Evolutionary conservation across 30 jellyfish, hydroid and myxozoan genomes (phyloP).

Genomic region (Chironex yamaguchii): DNA sequence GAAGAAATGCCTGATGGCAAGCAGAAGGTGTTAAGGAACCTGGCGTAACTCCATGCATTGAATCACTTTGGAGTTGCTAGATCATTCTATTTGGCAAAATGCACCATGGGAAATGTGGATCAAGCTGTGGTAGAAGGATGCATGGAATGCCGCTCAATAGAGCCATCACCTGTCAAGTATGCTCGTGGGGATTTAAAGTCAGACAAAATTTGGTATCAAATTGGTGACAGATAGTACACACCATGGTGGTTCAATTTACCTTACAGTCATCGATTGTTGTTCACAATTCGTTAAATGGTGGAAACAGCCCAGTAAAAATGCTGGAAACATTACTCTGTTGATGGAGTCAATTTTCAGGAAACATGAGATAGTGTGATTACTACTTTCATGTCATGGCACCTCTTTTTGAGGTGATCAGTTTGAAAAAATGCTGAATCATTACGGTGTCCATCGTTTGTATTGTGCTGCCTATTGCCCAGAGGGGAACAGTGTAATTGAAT

Average conservation of each 20-base stretch:
- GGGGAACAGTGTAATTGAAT: constrained; percentile 22
- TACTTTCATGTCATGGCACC: constrained; percentile 3
- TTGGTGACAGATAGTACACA: constrained; percentile 25
- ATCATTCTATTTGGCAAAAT: neutral
- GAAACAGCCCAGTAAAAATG: neutral
- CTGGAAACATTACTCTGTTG: too few relatives aligned
- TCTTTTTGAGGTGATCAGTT: neutral
- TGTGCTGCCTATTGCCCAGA: constrained; percentile 18
- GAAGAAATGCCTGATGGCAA: too few relatives aligned
- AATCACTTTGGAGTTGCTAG: constrained; percentile 31
- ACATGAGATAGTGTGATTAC: neutral
- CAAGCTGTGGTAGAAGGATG: constrained; percentile 19
- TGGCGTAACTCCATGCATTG: too few relatives aligned
- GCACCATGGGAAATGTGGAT: neutral
- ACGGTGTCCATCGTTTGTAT: neutral
- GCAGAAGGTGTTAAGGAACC: too few relatives aligned
- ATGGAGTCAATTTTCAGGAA: too few relatives aligned
- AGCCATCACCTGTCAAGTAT: constrained; percentile 31
- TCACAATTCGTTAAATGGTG: constrained; percentile 34
- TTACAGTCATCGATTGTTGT: constrained; percentile 17
- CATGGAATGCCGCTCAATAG: constrained; percentile 2
- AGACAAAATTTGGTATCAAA: constrained; percentile 1
- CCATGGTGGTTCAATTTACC: too few relatives aligned
- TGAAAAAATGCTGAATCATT: neutral
- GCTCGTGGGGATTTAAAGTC: neutral